phyloP scores from a whole-genome alignment of 37 sponge, comb jelly and placozoan species.

The Axinella damicornis region DNA sequence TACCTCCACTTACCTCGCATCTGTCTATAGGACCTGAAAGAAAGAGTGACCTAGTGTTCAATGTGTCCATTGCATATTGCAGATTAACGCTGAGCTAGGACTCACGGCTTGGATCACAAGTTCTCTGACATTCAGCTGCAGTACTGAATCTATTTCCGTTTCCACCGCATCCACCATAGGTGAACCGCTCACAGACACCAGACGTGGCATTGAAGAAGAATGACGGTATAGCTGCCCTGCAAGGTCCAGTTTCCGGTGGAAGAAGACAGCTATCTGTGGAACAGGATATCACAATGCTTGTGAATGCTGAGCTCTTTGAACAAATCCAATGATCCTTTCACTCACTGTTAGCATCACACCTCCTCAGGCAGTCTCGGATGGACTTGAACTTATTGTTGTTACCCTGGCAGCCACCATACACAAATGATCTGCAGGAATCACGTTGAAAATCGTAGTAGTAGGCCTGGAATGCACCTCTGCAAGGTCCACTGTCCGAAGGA shows the following conservation, averaged over 20 bases:
- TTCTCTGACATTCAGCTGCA: background rate
- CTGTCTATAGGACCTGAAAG: background rate
- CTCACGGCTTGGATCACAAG: slow-evolving; percentile 16
- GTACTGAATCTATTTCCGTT: slow-evolving; percentile 45
- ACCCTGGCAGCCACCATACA: slow-evolving; percentile 20
- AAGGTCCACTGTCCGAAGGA: too few relatives aligned
- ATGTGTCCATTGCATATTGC: too few relatives aligned
- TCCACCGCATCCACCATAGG: slow-evolving; percentile 60
- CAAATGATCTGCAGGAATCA: background rate
- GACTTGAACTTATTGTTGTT: slow-evolving; percentile 9
- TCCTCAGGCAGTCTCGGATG: slow-evolving; percentile 9
- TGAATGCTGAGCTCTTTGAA: background rate
- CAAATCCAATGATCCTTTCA: background rate
- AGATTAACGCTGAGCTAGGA: background rate
- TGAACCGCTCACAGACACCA: slow-evolving; percentile 41
- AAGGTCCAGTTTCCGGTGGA: background rate
- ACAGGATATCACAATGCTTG: background rate
- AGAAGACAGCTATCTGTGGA: slow-evolving; percentile 28
- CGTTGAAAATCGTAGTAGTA: background rate
- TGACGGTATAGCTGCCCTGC: slow-evolving; percentile 15
- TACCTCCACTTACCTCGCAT: background rate
- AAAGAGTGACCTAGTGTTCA: too few relatives aligned
- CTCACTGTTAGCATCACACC: slow-evolving; percentile 21
- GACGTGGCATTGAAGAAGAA: slow-evolving; percentile 46
- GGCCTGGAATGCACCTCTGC: background rate